Conservation (phyloP, 2,888 invertebrate genomes). For the Cephus spinipes region DNA sequence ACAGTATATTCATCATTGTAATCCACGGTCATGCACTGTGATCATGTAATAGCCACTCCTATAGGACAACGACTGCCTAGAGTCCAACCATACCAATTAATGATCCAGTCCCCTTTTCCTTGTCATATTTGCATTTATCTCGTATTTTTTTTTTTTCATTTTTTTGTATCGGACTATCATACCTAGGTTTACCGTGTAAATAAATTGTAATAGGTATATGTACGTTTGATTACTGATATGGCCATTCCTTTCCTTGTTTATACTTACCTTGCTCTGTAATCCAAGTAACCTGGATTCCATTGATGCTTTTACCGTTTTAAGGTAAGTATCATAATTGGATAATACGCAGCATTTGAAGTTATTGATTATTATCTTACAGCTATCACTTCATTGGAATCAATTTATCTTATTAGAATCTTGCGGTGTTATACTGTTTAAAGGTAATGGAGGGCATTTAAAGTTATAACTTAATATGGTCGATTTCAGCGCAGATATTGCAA, state of each 20-base stretch:
- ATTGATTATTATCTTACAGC: not conserved
- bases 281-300: not conserved
- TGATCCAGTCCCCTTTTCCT: conserved; percentile 14
- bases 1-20: conserved; percentile 11
- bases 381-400: not conserved
- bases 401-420: not conserved
- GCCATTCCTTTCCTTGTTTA: not conserved
- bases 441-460: not conserved
- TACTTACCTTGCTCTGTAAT: not conserved
- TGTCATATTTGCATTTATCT: conserved; percentile 29
- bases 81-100: not conserved
- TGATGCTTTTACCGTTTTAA: not conserved
- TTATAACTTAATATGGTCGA: not conserved
- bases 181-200: conserved; percentile 41
- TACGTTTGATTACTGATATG: not conserved
- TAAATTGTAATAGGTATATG: conserved; percentile 32
- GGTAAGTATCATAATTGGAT: not conserved
- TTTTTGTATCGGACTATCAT: not conserved
- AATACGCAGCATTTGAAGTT: not conserved
- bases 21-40: conserved; percentile 33
- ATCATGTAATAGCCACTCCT: conserved; percentile 23
- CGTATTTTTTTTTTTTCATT: conserved; percentile 26
- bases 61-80: conserved; percentile 1
- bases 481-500: not conserved
- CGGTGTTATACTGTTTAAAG: not conserved